Base-by-base conservation (phyloP, 1,140 invertebrate genomes). In the Halyomorpha halys region DNA sequence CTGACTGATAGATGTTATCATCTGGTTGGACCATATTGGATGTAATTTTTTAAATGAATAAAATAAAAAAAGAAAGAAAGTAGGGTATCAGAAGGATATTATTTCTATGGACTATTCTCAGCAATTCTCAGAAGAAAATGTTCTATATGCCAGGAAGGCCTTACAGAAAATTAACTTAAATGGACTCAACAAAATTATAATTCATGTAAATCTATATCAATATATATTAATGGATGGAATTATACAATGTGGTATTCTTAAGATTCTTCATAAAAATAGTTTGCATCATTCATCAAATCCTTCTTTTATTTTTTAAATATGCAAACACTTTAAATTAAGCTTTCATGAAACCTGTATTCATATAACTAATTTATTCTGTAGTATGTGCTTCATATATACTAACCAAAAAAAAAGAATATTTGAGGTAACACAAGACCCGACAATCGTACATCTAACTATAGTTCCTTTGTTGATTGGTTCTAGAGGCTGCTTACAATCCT, bases 391-490 rank as follows among this genome's bases (percentile, higher is more conserved):
- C 2, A 18, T 13, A 19, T 59, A 5, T 21, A 27, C 59, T 73
- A 78, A 84, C 83, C 83, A 85, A 71, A 76, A 72, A 69, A 79
- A 82, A 62, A 86, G 72, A 56, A 82, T 76, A 39, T 83, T 83
- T 25, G 82, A 80, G 71, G 80, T 82, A 59, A 80, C 74, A 51
- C 70, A 73, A 19, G 82, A 82, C 45, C 82, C 83, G 72, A 84
- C 78, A 44, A 84, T 72, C 3, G 76, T 79, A 74, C 82, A 85
- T 69, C 82, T 72, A 68, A 73, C 75, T 54, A 84, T 71, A 44
- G 76, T 75, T 65, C 70, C 74, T 53, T 70, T 76, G 72, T 84
- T 81, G 67, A 81, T 79, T 47, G 79, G 75, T 70, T 77, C 71
- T 27, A 70, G 70, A 61, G 72, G 73, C 47, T 74, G 68, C 13